Evolutionary conservation across 2,113 vertebrate species (phyloP), one percentile per base, ranked within the genome.

Genomic region (Sialia sialis): DNA sequence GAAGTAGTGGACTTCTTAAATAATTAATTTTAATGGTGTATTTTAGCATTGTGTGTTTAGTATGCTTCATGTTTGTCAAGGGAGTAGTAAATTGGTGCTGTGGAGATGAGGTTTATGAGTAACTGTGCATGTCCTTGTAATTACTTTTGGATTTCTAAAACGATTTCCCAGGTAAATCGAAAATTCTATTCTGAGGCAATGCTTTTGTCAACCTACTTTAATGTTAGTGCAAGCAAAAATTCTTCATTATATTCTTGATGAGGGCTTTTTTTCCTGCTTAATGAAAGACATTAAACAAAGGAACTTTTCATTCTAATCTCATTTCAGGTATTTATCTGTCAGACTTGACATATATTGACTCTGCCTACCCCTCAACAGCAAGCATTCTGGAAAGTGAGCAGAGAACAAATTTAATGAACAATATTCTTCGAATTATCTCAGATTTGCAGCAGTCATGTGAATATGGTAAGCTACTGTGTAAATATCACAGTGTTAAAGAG

Each of bases 301-400:
- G 51, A 94, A 76, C 34, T 56, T 56, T 39, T 84, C 9, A 41
- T 91, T 92, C 23, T 92, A 20, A 55, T 95, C 85, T 97, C 48
- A 66, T 98, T 89, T 77, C 96, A 99, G 99, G 99, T 96, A 99
- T 99, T 98, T 99, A 99, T 97, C 97, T 99, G 91, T 99, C 99
- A 32, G 99, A 99, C 87, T 98, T 99, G 97, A 99, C 99, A 0
- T 99, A 99, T 69, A 98, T 99, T 77, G 99, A 99, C 95, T 99
- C 99, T 4, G 99, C 99, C 21, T 99, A 99, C 95, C 99, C 99
- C 44, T 99, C 99, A 87, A 99, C 99, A 2, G 99, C 99, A 68
- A 99, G 99, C 98, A 99, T 99, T 96, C 97, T 99, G 98, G 99
- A 99, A 97, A 99, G 98, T 22, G 99, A 99, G 91, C 99, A 99